A percentile compares a stretch with the other conserved stretches of the same genome.
These are phyloP conservation scores for Hippocampus zosterae DNA, from an alignment of 2,113 vertebrate genomes.

Conservation along the genomic window DNA sequence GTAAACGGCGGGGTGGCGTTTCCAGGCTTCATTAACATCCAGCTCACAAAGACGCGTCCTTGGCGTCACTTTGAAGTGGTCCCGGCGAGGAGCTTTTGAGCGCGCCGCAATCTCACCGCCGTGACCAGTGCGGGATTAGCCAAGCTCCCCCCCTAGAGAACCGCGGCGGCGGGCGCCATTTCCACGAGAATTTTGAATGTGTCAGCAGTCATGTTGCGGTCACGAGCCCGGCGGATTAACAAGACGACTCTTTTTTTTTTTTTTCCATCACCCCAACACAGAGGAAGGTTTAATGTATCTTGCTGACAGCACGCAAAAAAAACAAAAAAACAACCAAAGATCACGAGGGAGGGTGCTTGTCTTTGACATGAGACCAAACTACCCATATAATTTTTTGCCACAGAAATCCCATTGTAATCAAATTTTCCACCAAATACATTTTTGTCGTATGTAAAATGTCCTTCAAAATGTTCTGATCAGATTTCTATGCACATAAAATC, in stretches of 20 bases:
- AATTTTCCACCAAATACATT: no score
- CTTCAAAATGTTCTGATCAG: no score
- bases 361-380: background rate
- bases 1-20: background rate
- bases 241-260: slow-evolving; percentile 43
- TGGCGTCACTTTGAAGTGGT: slow-evolving; percentile 8
- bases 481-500: no score
- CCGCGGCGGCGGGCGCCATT: slow-evolving; percentile 28
- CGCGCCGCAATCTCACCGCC: background rate
- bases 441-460: no score
- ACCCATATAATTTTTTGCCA: background rate
- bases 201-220: slow-evolving; percentile 33
- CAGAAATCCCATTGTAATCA: no score
- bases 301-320: background rate
- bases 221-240: slow-evolving; percentile 63
- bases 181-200: slow-evolving; percentile 40
- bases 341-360: background rate
- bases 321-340: background rate
- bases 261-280: slow-evolving; percentile 34
- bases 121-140: slow-evolving; percentile 3
- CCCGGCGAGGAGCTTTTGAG: slow-evolving; percentile 8
- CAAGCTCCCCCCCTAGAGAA: background rate
- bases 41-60: slow-evolving; percentile 6
- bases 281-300: slow-evolving; percentile 60
- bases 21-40: slow-evolving; percentile 2